Evolutionary conservation across 2,113 vertebrate species (phyloP).

Genomic region (Accipiter cooperii): DNA sequence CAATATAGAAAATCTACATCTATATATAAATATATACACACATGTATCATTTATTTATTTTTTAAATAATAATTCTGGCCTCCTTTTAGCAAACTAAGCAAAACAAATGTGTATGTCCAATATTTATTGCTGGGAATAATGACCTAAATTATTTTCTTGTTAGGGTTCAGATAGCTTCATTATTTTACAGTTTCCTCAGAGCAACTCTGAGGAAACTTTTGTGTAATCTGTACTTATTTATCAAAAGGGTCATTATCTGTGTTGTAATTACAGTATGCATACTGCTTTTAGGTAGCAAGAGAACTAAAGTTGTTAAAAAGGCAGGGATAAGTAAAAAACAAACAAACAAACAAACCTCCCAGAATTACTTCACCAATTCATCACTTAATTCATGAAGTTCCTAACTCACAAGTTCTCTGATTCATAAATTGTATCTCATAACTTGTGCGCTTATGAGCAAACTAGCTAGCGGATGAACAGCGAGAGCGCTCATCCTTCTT

Average conservation of each 20-base stretch:
- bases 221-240: slow-evolving; percentile 5
- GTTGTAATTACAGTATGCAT: not conserved
- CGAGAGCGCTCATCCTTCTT: not conserved
- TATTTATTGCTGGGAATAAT: slow-evolving; percentile 10
- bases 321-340: not conserved
- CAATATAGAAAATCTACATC: not conserved
- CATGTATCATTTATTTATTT: no score
- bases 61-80: not conserved
- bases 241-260: not conserved
- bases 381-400: not conserved
- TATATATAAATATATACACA: not conserved
- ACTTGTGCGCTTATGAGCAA: not conserved
- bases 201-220: not conserved
- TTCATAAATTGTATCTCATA: not conserved
- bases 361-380: not conserved
- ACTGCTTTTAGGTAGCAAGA: not conserved
- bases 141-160: slow-evolving; percentile 20
- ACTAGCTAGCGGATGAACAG: not conserved
- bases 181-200: not conserved
- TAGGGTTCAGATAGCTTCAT: slow-evolving; percentile 20
- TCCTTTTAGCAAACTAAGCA: not conserved
- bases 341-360: no score
- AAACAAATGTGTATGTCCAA: not conserved
- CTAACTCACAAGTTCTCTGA: not conserved
- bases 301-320: not conserved